A percentile compares a stretch with the other conserved stretches of the same genome.
phyloP scores from a whole-genome alignment of 2,888 invertebrate genomes.

The Tinea pellionella region DNA sequence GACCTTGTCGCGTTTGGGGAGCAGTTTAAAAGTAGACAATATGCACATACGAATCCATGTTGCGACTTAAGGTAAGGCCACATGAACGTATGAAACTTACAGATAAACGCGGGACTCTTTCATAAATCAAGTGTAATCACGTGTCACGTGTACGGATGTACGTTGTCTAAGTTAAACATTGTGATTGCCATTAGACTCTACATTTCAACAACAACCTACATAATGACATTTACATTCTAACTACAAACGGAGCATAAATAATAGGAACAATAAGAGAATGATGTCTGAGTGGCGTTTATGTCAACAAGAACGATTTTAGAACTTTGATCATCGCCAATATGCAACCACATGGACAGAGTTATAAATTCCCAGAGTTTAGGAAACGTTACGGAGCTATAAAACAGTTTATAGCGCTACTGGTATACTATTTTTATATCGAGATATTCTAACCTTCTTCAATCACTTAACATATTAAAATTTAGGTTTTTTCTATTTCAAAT shows the following conservation, averaged over 20 bases:
- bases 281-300: constrained; percentile 7
- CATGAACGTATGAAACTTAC: too few species aligned
- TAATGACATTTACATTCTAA: neutral
- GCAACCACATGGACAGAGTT: constrained; percentile 3
- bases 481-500: too few species aligned
- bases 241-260: constrained; percentile 4
- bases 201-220: neutral
- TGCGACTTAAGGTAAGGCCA: too few species aligned
- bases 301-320: constrained; percentile 6
- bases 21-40: too few species aligned
- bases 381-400: neutral
- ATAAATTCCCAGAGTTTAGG: neutral
- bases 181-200: neutral
- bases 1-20: too few species aligned
- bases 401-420: neutral
- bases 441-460: neutral
- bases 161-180: too few species aligned
- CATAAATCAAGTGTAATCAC: too few species aligned
- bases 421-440: neutral
- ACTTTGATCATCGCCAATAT: constrained; percentile 8
- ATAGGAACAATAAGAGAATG: constrained; percentile 2
- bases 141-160: too few species aligned
- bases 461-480: too few species aligned
- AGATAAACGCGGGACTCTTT: too few species aligned
- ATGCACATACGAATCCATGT: too few species aligned